A percentile compares a stretch with the other conserved stretches of the same genome.
phyloP scores from a whole-genome alignment of 2,113 vertebrate genomes.

The Galemys pyrenaicus region DNA sequence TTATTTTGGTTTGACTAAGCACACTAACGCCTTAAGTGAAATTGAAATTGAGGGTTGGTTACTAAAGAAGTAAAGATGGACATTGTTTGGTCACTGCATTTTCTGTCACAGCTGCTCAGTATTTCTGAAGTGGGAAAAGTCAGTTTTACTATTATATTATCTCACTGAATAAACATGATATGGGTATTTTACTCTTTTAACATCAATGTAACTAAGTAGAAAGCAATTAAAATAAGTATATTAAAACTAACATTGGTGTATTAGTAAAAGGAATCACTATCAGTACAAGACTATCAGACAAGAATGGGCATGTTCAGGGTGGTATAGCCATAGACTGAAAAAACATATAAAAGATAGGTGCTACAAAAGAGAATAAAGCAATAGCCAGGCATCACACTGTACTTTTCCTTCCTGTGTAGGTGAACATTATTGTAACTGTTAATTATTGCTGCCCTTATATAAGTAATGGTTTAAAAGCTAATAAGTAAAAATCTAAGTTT shows the following conservation, averaged over 20 bases:
- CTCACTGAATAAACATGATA: neutral
- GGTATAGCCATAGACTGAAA: too few relatives aligned
- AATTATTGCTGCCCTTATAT: neutral
- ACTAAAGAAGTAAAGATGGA: neutral
- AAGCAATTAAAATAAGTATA: neutral
- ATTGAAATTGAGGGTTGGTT: neutral
- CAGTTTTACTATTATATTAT: neutral
- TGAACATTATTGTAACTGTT: neutral
- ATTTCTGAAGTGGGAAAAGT: constrained; percentile 20
- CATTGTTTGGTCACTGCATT: neutral
- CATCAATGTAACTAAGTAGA: neutral
- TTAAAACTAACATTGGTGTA: neutral
- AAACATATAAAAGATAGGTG: neutral
- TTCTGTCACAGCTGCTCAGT: neutral
- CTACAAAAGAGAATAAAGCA: neutral
- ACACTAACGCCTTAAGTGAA: neutral
- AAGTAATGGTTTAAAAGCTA: neutral
- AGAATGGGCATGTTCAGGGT: too few relatives aligned
- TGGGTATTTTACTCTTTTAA: neutral
- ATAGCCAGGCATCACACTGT: neutral
- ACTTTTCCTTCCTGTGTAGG: neutral
- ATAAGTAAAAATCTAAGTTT: neutral
- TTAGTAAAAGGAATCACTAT: neutral
- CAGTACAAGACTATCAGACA: neutral
- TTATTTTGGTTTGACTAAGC: neutral